Conservation (phyloP, 2,888 invertebrate genomes). For the Torymus aiolomorphi region DNA sequence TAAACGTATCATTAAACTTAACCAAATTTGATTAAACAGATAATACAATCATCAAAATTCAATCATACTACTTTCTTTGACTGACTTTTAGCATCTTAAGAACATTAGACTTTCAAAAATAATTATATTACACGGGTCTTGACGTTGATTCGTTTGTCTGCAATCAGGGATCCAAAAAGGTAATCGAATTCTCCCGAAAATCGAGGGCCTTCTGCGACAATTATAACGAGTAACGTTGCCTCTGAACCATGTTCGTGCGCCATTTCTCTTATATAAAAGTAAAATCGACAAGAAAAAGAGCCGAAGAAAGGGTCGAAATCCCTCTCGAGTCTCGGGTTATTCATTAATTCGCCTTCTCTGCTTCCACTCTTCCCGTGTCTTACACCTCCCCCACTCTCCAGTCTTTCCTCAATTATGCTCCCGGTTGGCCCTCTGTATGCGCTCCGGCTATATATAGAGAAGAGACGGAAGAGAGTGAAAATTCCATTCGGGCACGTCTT, state of each 20-base stretch:
- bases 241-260: no score
- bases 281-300: constrained; percentile 1
- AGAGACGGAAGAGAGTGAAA: not conserved
- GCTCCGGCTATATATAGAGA: not conserved
- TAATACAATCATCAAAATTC: not conserved
- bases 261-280: constrained; percentile 6
- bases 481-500: constrained; percentile 13
- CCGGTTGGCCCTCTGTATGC: not conserved
- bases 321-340: constrained; percentile 8
- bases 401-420: not conserved
- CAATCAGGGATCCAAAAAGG: constrained; percentile 35
- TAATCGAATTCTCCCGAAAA: constrained; percentile 20
- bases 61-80: not conserved
- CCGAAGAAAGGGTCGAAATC: constrained; percentile 7
- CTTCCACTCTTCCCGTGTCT: not conserved
- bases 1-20: no score
- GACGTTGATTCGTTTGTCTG: constrained; percentile 35
- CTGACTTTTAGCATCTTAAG: not conserved
- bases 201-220: no score
- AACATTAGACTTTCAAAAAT: constrained; percentile 27
- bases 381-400: not conserved
- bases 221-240: no score
- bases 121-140: constrained; percentile 34
- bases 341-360: constrained; percentile 29
- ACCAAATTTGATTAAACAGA: no score